These are phyloP conservation scores for Leguminivora glycinivorella DNA, from an alignment of 1,140 invertebrate genomes.

Conservation along the genomic window DNA sequence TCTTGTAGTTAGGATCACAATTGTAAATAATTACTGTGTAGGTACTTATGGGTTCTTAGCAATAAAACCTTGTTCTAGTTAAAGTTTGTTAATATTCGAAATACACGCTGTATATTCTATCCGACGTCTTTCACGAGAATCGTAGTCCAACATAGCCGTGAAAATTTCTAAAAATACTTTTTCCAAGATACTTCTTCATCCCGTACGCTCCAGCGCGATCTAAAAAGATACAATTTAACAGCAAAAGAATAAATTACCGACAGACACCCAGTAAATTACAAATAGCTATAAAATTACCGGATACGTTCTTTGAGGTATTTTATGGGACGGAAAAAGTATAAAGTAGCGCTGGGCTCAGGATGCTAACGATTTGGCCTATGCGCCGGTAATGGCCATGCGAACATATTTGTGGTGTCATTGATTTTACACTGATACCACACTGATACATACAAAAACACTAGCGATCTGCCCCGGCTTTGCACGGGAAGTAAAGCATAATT, in stretches of 20 bases:
- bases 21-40: too few species aligned
- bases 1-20: too few species aligned
- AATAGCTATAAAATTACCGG: constrained; percentile 29
- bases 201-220: background rate
- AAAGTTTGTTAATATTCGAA: too few species aligned
- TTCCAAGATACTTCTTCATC: background rate
- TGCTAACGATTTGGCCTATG: constrained; percentile 11
- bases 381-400: background rate
- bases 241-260: constrained; percentile 11
- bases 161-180: background rate
- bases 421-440: constrained; percentile 1
- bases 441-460: too few species aligned
- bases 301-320: constrained; percentile 26
- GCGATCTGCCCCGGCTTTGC: too few species aligned
- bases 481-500: too few species aligned
- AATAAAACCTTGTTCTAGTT: too few species aligned
- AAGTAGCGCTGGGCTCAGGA: constrained; percentile 10
- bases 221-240: constrained; percentile 14
- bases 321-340: constrained; percentile 27
- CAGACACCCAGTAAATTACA: constrained; percentile 19
- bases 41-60: too few species aligned
- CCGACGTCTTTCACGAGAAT: background rate
- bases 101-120: too few species aligned
- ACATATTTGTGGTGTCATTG: constrained; percentile 1
- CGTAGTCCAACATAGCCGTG: background rate